These are phyloP conservation scores for Dendroctonus valens DNA, from an alignment of 1,140 invertebrate species.

Conservation along the genomic window DNA sequence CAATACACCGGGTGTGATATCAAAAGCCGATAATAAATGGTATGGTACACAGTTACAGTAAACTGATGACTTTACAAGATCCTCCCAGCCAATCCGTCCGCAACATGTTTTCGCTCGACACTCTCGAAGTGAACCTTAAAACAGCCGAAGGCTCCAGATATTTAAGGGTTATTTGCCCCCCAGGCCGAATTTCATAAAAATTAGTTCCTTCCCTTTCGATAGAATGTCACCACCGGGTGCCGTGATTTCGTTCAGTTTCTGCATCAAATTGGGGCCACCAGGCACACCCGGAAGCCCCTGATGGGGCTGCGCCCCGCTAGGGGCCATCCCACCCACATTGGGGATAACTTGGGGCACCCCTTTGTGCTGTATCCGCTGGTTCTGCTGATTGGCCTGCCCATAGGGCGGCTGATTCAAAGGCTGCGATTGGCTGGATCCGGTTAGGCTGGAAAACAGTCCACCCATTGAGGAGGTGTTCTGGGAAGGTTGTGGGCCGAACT, in stretches of 20 bases:
- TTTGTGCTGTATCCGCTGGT: slow-evolving; percentile 46
- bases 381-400: slow-evolving; percentile 33
- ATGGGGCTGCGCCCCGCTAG: slow-evolving; percentile 47
- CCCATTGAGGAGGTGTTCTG: slow-evolving; percentile 31
- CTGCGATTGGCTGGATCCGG: slow-evolving; percentile 39
- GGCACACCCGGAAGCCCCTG: slow-evolving; percentile 50
- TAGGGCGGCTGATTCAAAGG: slow-evolving; percentile 41
- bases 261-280: slow-evolving; percentile 70
- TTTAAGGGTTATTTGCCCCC: slow-evolving; percentile 66
- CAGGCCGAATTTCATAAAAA: slow-evolving; percentile 88
- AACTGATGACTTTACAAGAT: no score
- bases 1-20: not conserved
- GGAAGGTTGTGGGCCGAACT: slow-evolving; percentile 20
- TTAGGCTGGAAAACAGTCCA: slow-evolving; percentile 43
- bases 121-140: slow-evolving; percentile 1
- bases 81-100: no score
- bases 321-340: slow-evolving; percentile 51
- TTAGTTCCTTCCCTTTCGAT: slow-evolving; percentile 86
- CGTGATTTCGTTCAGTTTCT: slow-evolving; percentile 78
- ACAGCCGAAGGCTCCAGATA: slow-evolving; percentile 2
- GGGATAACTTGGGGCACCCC: slow-evolving; percentile 63
- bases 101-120: not conserved
- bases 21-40: slow-evolving; percentile 16
- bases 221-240: slow-evolving; percentile 79
- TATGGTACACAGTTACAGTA: no score